These are phyloP conservation scores for Spinibarbus caldwelli DNA, from an alignment of 2,797 vertebrate species.

Conservation along the genomic window DNA sequence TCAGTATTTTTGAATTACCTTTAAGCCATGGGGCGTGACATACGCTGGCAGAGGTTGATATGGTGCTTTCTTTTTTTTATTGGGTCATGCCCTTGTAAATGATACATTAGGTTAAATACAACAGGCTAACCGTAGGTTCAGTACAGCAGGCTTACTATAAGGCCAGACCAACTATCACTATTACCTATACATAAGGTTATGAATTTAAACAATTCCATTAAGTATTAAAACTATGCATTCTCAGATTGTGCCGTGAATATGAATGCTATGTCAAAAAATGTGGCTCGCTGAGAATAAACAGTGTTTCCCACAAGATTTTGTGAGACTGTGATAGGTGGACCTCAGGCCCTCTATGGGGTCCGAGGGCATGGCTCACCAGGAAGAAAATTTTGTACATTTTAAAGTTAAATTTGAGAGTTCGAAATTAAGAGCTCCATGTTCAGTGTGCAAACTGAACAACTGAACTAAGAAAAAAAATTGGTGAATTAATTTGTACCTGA, in stretches of 20 bases:
- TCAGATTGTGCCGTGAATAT: neutral
- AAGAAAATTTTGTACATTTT: too few species aligned
- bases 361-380: too few species aligned
- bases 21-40: neutral
- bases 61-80: conserved; percentile 2
- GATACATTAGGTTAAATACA: conserved; percentile 22
- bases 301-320: neutral
- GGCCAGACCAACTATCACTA: neutral
- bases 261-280: neutral
- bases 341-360: neutral
- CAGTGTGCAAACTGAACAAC: too few species aligned
- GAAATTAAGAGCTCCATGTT: too few species aligned
- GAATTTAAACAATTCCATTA: neutral
- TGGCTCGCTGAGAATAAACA: neutral
- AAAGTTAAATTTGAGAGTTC: too few species aligned
- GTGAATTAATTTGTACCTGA: too few species aligned
- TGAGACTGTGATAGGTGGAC: neutral
- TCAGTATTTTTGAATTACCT: conserved; percentile 57
- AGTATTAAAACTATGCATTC: neutral
- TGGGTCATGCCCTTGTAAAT: conserved; percentile 32
- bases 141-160: neutral
- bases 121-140: neutral
- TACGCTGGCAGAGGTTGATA: conserved; percentile 19
- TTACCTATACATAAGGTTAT: neutral
- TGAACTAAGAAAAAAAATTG: too few species aligned